Conservation (phyloP, 2,888 invertebrate genomes). For the Leucozona laternaria region DNA sequence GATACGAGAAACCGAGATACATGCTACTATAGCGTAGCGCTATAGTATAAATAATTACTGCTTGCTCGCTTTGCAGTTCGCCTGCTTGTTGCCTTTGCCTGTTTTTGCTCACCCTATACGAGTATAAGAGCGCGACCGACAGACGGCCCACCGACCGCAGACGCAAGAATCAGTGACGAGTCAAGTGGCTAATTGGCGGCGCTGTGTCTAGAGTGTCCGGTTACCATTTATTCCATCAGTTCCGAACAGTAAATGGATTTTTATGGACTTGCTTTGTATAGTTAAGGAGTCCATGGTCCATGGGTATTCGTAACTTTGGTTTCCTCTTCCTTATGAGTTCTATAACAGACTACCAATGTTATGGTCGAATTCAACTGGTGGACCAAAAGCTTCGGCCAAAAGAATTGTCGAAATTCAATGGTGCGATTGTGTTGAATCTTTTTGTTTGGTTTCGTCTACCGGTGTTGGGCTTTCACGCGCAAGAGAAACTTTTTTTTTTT, state of each 20-base stretch:
- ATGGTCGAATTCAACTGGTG: constrained; percentile 72
- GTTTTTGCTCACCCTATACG: neutral
- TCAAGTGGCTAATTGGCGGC: constrained; percentile 75
- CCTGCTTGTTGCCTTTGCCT: constrained; percentile 17
- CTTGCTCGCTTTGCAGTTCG: constrained; percentile 61
- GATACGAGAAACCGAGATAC: constrained; percentile 34
- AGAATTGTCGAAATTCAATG: constrained; percentile 27
- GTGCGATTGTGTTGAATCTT: constrained; percentile 13
- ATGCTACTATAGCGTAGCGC: neutral
- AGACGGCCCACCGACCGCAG: constrained; percentile 31
- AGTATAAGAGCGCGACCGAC: neutral
- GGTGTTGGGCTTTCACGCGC: neutral
- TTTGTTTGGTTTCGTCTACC: constrained; percentile 20
- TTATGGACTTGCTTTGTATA: constrained; percentile 18
- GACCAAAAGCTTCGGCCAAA: constrained; percentile 27
- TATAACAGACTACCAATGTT: constrained; percentile 1
- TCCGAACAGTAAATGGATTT: constrained; percentile 44
- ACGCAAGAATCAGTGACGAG: constrained; percentile 66
- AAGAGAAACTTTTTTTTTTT: neutral
- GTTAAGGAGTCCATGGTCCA: neutral
- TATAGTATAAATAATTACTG: constrained; percentile 51
- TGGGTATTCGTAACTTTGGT: neutral
- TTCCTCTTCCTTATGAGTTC: constrained; percentile 11
- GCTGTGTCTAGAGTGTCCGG: constrained; percentile 74
- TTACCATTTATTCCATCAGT: constrained; percentile 50